These are phyloP conservation scores for Horisme vitalbata DNA, from an alignment of 2,888 invertebrate genomes.

Conservation along the genomic window DNA sequence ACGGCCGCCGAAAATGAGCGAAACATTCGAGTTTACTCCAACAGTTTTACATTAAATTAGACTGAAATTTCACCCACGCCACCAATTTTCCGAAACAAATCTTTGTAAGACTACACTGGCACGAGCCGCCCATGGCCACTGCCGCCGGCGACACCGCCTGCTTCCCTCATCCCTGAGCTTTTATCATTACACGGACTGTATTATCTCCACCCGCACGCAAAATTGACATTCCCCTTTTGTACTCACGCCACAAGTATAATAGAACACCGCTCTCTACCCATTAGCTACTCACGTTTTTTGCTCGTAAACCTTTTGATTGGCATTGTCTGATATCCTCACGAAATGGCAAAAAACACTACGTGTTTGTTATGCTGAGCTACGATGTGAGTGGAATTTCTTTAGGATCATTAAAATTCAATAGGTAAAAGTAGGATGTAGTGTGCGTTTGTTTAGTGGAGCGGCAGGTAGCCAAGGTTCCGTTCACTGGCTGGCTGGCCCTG, in stretches of 20 bases:
- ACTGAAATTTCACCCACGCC: constrained; percentile 34
- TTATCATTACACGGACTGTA: constrained; percentile 45
- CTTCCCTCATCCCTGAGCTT: constrained; percentile 30
- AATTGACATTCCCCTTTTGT: constrained; percentile 58
- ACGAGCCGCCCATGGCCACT: constrained; percentile 25
- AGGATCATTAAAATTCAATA: constrained; percentile 45
- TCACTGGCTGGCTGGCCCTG: constrained; percentile 43
- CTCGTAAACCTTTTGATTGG: constrained; percentile 43
- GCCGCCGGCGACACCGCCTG: constrained; percentile 24
- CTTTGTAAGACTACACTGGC: constrained; percentile 29
- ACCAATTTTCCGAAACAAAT: constrained; percentile 43
- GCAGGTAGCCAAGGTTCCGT: constrained; percentile 50
- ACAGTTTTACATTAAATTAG: constrained; percentile 9
- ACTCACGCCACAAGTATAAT: constrained; percentile 46
- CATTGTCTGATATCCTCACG: constrained; percentile 44
- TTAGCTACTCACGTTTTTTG: constrained; percentile 50
- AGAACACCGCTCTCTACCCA: constrained; percentile 47
- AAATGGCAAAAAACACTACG: constrained; percentile 50
- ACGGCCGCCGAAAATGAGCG: constrained; percentile 4
- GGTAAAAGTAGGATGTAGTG: constrained; percentile 45
- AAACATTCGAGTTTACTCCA: constrained; percentile 6
- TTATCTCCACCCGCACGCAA: constrained; percentile 54
- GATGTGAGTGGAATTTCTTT: constrained; percentile 25
- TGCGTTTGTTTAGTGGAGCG: constrained; percentile 52
- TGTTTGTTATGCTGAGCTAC: constrained; percentile 16